Evolutionary conservation across 2,797 vertebrate genomes (phyloP).

Genomic region (Neoniphon sammara): DNA sequence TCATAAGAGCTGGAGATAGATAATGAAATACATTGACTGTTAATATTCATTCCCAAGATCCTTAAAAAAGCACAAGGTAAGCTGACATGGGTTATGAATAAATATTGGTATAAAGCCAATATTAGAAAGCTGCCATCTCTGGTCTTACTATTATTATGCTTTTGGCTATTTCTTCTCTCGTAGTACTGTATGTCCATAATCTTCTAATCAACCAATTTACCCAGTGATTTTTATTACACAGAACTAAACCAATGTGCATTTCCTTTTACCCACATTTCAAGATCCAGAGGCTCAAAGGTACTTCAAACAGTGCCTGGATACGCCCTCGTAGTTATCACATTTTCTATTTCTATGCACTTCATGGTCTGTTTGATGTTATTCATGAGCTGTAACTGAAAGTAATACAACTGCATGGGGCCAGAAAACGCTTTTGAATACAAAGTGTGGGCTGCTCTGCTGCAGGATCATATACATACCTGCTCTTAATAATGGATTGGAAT

Average conservation of each 20-base stretch:
- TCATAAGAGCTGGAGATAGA: slow-evolving; percentile 33
- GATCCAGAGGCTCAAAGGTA: slow-evolving; percentile 71
- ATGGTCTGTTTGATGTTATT: slow-evolving; percentile 84
- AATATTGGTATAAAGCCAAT: slow-evolving; percentile 60
- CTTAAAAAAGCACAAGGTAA: slow-evolving; percentile 29
- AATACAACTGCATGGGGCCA: slow-evolving; percentile 79
- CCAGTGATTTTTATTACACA: slow-evolving; percentile 58
- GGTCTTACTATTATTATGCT: slow-evolving; percentile 54
- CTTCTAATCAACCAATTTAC: slow-evolving; percentile 72
- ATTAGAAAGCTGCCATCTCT: slow-evolving; percentile 58
- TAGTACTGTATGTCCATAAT: slow-evolving; percentile 53
- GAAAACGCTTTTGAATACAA: slow-evolving; percentile 77
- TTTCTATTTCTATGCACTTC: slow-evolving; percentile 81
- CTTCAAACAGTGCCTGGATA: slow-evolving; percentile 78
- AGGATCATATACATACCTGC: slow-evolving; percentile 67
- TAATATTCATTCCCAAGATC: slow-evolving; percentile 18
- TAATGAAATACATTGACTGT: slow-evolving; percentile 49
- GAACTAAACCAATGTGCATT: slow-evolving; percentile 53
- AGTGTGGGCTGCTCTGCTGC: slow-evolving; percentile 65
- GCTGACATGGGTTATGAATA: slow-evolving; percentile 57
- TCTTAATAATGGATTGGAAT: slow-evolving; percentile 72
- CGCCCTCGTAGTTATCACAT: slow-evolving; percentile 79
- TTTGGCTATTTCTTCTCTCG: slow-evolving; percentile 51
- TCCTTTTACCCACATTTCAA: slow-evolving; percentile 68
- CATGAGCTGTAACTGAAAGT: slow-evolving; percentile 82